Conservation (phyloP, 2,888 invertebrate species). For the Leptura quadrifasciata region DNA sequence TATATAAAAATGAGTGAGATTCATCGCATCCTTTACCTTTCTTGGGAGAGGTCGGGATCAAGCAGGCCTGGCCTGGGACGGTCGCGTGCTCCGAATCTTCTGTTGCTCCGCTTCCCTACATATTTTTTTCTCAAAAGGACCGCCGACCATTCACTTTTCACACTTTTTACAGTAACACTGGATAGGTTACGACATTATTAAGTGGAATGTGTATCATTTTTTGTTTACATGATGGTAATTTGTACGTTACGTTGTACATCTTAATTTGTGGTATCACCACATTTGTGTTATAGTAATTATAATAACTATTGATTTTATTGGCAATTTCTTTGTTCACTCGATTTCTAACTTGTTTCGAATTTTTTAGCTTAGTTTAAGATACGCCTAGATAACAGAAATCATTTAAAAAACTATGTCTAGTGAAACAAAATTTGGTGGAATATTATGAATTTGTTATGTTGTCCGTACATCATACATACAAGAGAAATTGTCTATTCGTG, state of each 20-base stretch:
- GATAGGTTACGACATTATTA: constrained; percentile 44
- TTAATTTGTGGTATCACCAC: neutral
- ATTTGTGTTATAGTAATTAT: neutral
- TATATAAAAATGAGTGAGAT: constrained; percentile 63
- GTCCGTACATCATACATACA: too few species aligned
- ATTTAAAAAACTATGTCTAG: too few species aligned
- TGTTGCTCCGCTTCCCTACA: constrained; percentile 48
- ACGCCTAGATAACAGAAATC: too few species aligned
- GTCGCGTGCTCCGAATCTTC: constrained; percentile 46
- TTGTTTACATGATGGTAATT: constrained; percentile 32
- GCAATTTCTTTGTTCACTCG: neutral
- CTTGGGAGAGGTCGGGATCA: constrained; percentile 61
- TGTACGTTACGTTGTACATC: constrained; percentile 9
- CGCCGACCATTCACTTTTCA: constrained; percentile 47
- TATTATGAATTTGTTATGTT: too few species aligned
- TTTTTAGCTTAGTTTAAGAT: too few species aligned
- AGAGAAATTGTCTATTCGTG: too few species aligned
- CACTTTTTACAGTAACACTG: constrained; percentile 47
- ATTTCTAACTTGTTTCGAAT: neutral
- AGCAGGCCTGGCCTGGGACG: constrained; percentile 47
- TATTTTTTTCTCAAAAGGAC: constrained; percentile 46
- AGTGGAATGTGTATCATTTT: constrained; percentile 40
- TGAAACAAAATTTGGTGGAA: too few species aligned
- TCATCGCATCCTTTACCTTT: constrained; percentile 63
- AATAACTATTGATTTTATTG: neutral